Conservation (phyloP, 1,140 invertebrate species). For the Micrasema longulum region DNA sequence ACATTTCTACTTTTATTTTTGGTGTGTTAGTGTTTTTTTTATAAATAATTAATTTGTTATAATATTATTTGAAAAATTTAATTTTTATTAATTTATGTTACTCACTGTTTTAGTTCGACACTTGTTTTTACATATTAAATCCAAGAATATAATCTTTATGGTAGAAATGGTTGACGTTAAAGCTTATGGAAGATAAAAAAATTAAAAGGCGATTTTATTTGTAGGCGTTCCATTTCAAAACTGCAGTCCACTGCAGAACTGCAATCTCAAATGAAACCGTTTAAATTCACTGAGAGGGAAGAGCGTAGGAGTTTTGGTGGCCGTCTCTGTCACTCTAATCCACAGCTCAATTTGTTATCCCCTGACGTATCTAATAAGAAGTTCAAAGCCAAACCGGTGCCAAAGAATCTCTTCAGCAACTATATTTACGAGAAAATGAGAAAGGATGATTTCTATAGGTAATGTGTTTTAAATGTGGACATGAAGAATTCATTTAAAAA, state of each 20-base stretch:
- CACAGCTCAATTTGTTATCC: constrained; percentile 64
- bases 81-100: no score
- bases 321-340: constrained; percentile 68
- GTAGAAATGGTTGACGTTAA: no score
- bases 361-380: constrained; percentile 61
- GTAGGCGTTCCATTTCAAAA: constrained; percentile 68
- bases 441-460: constrained; percentile 79
- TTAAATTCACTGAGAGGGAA: constrained; percentile 72
- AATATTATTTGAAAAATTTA: no score
- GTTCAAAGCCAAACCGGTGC: constrained; percentile 76
- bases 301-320: constrained; percentile 58
- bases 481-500: no score
- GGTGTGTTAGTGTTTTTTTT: neutral
- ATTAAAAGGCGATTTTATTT: no score
- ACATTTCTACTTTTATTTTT: constrained; percentile 3
- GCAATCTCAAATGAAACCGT: constrained; percentile 73
- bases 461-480: no score
- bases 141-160: no score
- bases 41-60: no score
- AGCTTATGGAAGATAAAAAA: no score
- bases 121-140: no score
- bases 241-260: constrained; percentile 70
- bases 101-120: no score
- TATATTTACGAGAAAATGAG: constrained; percentile 77
- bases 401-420: constrained; percentile 76